Evolutionary conservation across 2,888 invertebrate genomes (phyloP).

Genomic region (Acanthosepion esculentum): DNA sequence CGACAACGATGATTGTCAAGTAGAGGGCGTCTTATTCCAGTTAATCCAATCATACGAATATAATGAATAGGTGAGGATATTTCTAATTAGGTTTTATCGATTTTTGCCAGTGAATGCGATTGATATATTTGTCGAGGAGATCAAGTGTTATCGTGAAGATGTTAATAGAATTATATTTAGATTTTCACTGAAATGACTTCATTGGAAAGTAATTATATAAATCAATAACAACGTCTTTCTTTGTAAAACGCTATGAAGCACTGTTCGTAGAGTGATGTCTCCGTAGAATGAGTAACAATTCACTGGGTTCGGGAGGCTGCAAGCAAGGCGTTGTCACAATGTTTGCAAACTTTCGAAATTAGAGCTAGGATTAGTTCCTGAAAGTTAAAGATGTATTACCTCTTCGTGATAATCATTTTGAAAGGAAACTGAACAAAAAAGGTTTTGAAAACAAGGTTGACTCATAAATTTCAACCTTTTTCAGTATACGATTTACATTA

Average conservation of each 20-base stretch:
- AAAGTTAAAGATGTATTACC: no score
- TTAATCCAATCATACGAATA: background rate
- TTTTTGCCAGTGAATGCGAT: background rate
- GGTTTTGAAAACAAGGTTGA: no score
- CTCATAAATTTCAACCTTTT: no score
- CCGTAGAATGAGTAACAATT: no score
- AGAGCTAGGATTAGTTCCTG: no score
- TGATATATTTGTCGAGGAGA: background rate
- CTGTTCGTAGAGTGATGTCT: background rate
- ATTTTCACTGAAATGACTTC: background rate
- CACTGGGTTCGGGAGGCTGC: no score
- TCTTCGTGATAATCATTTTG: no score
- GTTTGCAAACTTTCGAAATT: no score
- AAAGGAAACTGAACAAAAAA: no score
- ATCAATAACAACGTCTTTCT: background rate
- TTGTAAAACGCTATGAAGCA: background rate
- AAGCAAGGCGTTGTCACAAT: no score
- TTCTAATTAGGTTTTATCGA: constrained; percentile 11
- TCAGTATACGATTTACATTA: no score
- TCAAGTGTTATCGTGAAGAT: background rate
- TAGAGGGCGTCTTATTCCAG: background rate
- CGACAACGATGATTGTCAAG: background rate
- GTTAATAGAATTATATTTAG: background rate
- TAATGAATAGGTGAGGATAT: background rate
- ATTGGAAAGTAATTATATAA: background rate